A percentile compares a stretch with the other conserved stretches of the same genome.
Evolutionary conservation across 2,797 vertebrate genomes (phyloP).

Genomic region (Enteromius mattozi): DNA sequence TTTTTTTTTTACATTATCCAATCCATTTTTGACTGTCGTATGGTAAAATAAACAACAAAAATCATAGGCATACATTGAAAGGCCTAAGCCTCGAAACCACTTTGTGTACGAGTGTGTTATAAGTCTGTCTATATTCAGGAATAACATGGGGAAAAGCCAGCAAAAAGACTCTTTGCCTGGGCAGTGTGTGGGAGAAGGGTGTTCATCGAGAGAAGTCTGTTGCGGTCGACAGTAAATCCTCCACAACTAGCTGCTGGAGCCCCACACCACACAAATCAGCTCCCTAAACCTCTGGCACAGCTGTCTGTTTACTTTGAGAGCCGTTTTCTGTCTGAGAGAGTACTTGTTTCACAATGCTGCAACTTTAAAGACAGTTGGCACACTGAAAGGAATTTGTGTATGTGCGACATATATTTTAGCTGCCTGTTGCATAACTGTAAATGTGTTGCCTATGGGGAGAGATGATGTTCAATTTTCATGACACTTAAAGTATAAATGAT

Average conservation of each 20-base stretch:
- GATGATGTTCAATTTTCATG: neutral
- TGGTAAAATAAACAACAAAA: neutral
- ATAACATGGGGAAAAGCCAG: neutral
- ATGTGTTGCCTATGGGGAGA: neutral
- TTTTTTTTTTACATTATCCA: neutral
- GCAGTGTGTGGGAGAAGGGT: conserved; percentile 54
- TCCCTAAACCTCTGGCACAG: conserved; percentile 30
- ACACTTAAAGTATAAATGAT: neutral
- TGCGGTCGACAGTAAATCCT: conserved; percentile 56
- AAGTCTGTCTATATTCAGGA: neutral
- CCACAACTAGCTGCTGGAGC: conserved; percentile 30
- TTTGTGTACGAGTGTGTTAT: neutral
- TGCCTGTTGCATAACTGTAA: conserved; percentile 6
- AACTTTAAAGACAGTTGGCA: neutral
- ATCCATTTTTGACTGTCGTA: neutral
- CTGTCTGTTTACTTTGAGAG: conserved; percentile 38
- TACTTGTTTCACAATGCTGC: neutral
- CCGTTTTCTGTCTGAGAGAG: conserved; percentile 35
- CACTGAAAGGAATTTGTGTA: conserved; percentile 3
- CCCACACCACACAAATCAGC: conserved; percentile 51
- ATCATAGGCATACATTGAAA: neutral
- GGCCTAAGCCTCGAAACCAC: neutral
- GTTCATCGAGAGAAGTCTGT: conserved; percentile 54
- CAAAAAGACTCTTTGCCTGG: conserved; percentile 15
- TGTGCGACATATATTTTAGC: neutral